These are phyloP conservation scores for Nemotelus nigrinus DNA, from an alignment of 2,888 invertebrate species.

Conservation along the genomic window DNA sequence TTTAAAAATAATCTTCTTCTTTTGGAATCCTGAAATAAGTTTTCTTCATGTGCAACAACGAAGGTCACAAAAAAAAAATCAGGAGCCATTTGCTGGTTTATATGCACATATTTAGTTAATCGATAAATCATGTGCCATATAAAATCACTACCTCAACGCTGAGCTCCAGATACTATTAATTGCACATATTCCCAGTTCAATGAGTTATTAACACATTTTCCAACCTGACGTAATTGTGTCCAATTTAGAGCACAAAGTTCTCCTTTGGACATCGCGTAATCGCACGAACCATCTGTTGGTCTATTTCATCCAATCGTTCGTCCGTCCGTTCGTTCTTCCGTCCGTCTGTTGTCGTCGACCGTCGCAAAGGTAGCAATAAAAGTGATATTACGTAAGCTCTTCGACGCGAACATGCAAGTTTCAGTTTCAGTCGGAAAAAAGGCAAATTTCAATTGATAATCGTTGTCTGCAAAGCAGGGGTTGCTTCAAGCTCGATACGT, in stretches of 20 bases:
- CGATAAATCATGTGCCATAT: too few species aligned
- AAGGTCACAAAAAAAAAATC: too few species aligned
- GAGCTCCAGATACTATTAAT: too few species aligned
- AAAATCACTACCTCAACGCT: too few species aligned
- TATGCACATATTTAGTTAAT: too few species aligned
- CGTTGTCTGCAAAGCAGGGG: background rate
- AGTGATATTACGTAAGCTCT: conserved; percentile 18
- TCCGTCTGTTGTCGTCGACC: conserved; percentile 11
- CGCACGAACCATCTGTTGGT: conserved; percentile 35
- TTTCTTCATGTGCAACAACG: too few species aligned
- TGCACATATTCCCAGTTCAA: background rate
- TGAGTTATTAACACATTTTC: conserved; percentile 15
- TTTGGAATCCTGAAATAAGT: too few species aligned
- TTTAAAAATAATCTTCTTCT: too few species aligned
- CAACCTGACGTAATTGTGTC: conserved; percentile 35
- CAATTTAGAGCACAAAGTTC: conserved; percentile 36
- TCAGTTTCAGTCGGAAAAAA: background rate
- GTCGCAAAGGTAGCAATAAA: conserved; percentile 32
- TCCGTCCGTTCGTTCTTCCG: too few species aligned
- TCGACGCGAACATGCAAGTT: conserved; percentile 30
- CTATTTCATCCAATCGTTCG: background rate
- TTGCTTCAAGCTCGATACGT: conserved; percentile 9
- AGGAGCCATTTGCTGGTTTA: too few species aligned
- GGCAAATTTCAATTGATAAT: conserved; percentile 37
- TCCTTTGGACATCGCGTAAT: conserved; percentile 34